phyloP scores from a whole-genome alignment of 2,797 vertebrate species.

The Oceanodroma leucorhoa region DNA sequence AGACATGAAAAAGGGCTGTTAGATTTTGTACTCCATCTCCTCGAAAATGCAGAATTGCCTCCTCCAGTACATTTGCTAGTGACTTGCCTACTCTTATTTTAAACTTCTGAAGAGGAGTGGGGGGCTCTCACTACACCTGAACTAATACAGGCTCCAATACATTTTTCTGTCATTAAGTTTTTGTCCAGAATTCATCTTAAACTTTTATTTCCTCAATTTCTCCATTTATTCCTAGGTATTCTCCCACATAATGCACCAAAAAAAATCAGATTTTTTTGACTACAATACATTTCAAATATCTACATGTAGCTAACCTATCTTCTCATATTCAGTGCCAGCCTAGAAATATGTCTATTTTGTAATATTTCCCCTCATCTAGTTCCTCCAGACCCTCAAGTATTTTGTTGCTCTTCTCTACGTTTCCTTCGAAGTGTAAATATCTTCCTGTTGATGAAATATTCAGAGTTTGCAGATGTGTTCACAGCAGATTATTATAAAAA shows the following conservation, averaged over 20 bases:
- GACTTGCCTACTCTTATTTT: neutral
- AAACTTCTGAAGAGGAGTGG: neutral
- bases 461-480: neutral
- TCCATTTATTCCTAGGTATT: neutral
- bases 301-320: neutral
- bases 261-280: neutral
- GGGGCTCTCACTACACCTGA: neutral
- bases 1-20: neutral
- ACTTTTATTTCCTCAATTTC: neutral
- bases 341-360: neutral
- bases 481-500: neutral
- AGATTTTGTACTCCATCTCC: neutral
- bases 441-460: neutral
- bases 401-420: neutral
- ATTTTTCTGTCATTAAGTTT: neutral
- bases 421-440: neutral
- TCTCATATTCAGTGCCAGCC: neutral
- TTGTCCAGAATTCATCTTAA: neutral
- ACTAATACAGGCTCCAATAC: neutral
- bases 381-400: neutral
- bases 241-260: neutral
- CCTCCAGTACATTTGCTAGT: neutral
- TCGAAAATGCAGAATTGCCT: neutral
- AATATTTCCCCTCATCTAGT: neutral
- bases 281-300: neutral